Evolutionary conservation across 2,113 vertebrate genomes (phyloP).

Genomic region (Rhodinocichla rosea): DNA sequence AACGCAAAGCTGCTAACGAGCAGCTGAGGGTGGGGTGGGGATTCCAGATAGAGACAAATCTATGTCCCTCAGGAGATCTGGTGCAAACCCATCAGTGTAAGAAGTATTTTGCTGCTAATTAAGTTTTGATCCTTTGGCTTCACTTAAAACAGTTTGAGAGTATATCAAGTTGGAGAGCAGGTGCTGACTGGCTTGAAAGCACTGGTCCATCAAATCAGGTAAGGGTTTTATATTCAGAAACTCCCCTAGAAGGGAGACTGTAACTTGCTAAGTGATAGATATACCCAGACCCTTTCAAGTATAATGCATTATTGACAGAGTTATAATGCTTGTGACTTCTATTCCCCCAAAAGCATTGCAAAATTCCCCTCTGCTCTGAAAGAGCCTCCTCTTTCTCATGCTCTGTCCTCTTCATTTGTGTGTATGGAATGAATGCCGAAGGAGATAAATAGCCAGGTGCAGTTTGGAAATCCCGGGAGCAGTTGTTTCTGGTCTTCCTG

Average conservation of each 20-base stretch:
- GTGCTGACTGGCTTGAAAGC: conserved; percentile 77
- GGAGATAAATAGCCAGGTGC: conserved; percentile 24
- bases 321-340: conserved; percentile 12
- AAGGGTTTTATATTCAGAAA: conserved; percentile 41
- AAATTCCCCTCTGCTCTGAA: conserved; percentile 8
- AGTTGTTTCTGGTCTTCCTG: neutral
- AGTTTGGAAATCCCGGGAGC: neutral
- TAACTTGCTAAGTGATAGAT: conserved; percentile 25
- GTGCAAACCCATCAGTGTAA: conserved; percentile 65
- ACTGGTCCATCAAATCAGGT: conserved; percentile 66
- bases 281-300: conserved; percentile 34
- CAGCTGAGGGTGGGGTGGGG: conserved; percentile 53
- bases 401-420: neutral
- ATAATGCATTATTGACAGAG: conserved; percentile 27
- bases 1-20: conserved; percentile 48
- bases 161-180: conserved; percentile 73
- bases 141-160: conserved; percentile 73
- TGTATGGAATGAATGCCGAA: neutral
- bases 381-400: neutral
- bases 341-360: neutral
- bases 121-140: conserved; percentile 81
- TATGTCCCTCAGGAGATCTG: conserved; percentile 70
- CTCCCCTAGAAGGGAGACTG: conserved; percentile 2
- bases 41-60: conserved; percentile 75
- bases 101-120: conserved; percentile 76